These are phyloP conservation scores for Hyppa rectilinea DNA, from an alignment of 2,888 invertebrate genomes.

Conservation along the genomic window DNA sequence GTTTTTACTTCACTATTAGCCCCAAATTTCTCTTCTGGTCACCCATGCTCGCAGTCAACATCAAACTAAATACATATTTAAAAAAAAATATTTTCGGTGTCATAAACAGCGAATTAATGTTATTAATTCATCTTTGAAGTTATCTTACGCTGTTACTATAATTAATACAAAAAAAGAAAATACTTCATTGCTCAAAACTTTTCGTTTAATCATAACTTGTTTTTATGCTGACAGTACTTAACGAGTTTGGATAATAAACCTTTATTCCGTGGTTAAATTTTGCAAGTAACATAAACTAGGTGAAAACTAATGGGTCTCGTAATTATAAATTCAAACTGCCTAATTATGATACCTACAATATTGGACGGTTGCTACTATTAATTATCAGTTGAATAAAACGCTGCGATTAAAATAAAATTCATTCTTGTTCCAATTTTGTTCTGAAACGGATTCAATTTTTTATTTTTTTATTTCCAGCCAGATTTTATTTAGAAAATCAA, in stretches of 20 bases:
- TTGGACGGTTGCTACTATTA: slow-evolving; percentile 4
- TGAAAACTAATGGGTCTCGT: slow-evolving; percentile 73
- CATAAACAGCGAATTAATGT: not conserved
- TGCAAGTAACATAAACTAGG: slow-evolving; percentile 69
- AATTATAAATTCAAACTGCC: slow-evolving; percentile 67
- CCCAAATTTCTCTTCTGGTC: too few relatives aligned
- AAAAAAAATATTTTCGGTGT: not conserved
- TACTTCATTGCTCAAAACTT: not conserved
- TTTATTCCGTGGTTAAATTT: slow-evolving; percentile 68
- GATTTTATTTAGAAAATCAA: not conserved
- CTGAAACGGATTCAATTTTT: not conserved
- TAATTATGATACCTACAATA: slow-evolving; percentile 48
- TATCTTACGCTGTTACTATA: not conserved
- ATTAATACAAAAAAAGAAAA: not conserved
- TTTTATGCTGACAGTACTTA: slow-evolving; percentile 31
- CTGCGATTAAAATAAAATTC: slow-evolving; percentile 10
- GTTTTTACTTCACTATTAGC: too few relatives aligned
- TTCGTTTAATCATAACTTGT: not conserved
- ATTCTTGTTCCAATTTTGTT: not conserved
- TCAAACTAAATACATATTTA: not conserved
- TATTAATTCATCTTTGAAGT: not conserved
- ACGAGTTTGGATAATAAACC: slow-evolving; percentile 67
- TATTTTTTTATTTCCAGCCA: not conserved
- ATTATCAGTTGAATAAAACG: slow-evolving; percentile 18
- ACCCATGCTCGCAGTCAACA: too few relatives aligned